A percentile compares a stretch with the other conserved stretches of the same genome.
phyloP scores from a whole-genome alignment of 1,140 invertebrate species.

The Sminthurides bifidus region DNA sequence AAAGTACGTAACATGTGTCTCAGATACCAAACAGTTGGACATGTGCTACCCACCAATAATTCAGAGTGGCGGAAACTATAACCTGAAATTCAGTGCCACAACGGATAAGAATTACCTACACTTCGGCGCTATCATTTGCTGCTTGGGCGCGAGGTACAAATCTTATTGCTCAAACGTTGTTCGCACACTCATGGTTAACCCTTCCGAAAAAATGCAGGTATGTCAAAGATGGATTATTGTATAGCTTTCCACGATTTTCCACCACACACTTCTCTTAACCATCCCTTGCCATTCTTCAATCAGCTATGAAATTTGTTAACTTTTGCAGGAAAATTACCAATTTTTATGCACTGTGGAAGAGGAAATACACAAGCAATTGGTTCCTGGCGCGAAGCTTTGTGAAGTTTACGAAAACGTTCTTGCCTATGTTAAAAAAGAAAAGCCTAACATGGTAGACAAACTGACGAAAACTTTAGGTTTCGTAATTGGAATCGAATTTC shows the following conservation, averaged over 20 bases:
- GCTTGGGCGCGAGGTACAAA: constrained; percentile 87
- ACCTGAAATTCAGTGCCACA: constrained; percentile 85
- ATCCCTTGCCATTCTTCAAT: neutral
- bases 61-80: constrained; percentile 94
- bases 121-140: constrained; percentile 93
- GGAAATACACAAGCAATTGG: constrained; percentile 71
- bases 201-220: constrained; percentile 61
- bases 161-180: constrained; percentile 98
- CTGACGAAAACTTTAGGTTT: constrained; percentile 92
- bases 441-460: constrained; percentile 74
- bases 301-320: neutral
- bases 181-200: constrained; percentile 93
- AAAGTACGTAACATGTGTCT: constrained; percentile 73
- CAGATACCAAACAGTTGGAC: constrained; percentile 78
- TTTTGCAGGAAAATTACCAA: constrained; percentile 76
- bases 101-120: constrained; percentile 90
- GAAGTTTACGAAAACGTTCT: constrained; percentile 80
- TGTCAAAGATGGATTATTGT: neutral
- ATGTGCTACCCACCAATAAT: constrained; percentile 98
- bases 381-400: constrained; percentile 69
- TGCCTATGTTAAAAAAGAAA: constrained; percentile 72
- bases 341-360: constrained; percentile 86
- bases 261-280: neutral
- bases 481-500: constrained; percentile 95
- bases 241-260: neutral